Percentiles rank a stretch among this genome's conserved stretches.
Conservation (phyloP, 2,888 invertebrate species). For the Cosmopolites sordidus region DNA sequence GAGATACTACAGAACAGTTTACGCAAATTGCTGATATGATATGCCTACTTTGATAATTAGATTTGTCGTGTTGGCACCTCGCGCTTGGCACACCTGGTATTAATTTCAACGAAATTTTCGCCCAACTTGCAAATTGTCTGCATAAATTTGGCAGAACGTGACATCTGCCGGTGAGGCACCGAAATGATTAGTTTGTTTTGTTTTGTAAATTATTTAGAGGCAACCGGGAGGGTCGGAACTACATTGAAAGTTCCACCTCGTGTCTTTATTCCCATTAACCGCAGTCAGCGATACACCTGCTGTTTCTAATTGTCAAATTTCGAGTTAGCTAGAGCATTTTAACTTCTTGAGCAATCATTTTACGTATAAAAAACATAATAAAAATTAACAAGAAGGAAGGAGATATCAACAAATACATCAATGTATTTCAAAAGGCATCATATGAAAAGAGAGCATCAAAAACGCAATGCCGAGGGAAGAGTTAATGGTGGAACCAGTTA, state of each 20-base stretch:
- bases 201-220: constrained; percentile 21
- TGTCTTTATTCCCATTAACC: too few species aligned
- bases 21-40: constrained; percentile 6
- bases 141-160: constrained; percentile 26
- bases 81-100: constrained; percentile 25
- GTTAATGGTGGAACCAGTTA: too few species aligned
- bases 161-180: constrained; percentile 22
- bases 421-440: too few species aligned
- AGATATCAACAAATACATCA: too few species aligned
- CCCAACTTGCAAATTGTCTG: constrained; percentile 23
- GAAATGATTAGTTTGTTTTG: constrained; percentile 20
- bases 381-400: too few species aligned
- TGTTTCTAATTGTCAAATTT: too few species aligned
- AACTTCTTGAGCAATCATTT: too few species aligned
- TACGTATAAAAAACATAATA: too few species aligned
- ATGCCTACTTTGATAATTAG: constrained; percentile 24
- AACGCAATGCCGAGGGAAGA: too few species aligned
- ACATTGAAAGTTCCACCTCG: background rate
- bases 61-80: constrained; percentile 23
- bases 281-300: too few species aligned
- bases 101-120: constrained; percentile 20
- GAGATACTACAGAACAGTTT: background rate
- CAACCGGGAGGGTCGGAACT: background rate
- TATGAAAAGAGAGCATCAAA: too few species aligned
- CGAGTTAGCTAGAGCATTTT: too few species aligned